Conservation (phyloP, 2,888 invertebrate species). For the Carpatolechia fugitivella region DNA sequence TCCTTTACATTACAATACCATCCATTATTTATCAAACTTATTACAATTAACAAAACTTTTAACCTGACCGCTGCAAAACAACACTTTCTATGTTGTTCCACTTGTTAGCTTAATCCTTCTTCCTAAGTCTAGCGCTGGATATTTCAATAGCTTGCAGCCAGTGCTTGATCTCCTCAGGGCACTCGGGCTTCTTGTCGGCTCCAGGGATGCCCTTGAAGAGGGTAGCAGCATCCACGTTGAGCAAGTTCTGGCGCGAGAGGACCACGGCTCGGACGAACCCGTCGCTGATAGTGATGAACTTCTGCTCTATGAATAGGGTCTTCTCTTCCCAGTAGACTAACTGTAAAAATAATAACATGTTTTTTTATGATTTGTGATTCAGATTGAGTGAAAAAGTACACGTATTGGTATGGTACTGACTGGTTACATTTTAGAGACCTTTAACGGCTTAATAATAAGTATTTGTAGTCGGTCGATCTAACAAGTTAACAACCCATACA, state of each 20-base stretch:
- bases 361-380: not conserved
- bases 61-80: too few species aligned
- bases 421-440: too few species aligned
- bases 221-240: conserved; percentile 80
- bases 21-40: not conserved
- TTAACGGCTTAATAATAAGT: too few species aligned
- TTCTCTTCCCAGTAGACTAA: conserved; percentile 90
- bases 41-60: too few species aligned
- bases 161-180: conserved; percentile 82
- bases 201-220: conserved; percentile 80
- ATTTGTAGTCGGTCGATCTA: too few species aligned
- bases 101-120: conserved; percentile 57
- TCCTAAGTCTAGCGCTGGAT: conserved; percentile 84
- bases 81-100: too few species aligned
- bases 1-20: too few species aligned
- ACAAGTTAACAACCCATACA: too few species aligned
- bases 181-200: conserved; percentile 77
- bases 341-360: conserved; percentile 50
- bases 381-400: too few species aligned
- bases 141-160: conserved; percentile 85
- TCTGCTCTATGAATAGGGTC: conserved; percentile 87
- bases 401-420: too few species aligned
- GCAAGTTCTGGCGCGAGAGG: conserved; percentile 84
- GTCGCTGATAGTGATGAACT: conserved; percentile 84
- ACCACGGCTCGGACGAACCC: conserved; percentile 87